Conservation (phyloP, 2,113 vertebrate genomes). For the Pristiophorus japonicus region DNA sequence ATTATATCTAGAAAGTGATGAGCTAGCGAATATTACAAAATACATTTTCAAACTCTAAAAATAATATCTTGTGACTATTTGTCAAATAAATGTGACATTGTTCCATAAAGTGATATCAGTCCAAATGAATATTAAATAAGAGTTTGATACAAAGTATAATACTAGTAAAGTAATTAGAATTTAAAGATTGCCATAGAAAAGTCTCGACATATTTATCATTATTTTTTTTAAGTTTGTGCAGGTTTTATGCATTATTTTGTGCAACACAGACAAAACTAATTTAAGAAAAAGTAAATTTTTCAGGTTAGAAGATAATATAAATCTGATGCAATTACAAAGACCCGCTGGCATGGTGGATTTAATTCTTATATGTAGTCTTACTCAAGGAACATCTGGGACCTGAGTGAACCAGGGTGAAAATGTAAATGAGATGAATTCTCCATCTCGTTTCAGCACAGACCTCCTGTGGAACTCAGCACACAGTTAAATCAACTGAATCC, state of each 20-base stretch:
- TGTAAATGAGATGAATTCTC: neutral
- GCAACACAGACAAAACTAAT: neutral
- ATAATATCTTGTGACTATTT: neutral
- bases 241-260: neutral
- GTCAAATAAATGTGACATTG: neutral
- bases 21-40: neutral
- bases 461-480: constrained; percentile 4
- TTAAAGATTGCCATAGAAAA: neutral
- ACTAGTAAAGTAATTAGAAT: constrained; percentile 22
- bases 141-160: neutral
- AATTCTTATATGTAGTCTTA: neutral
- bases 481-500: constrained; percentile 9
- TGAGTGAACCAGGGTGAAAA: neutral
- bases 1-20: neutral
- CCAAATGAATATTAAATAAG: constrained; percentile 28
- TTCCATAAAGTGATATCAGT: neutral
- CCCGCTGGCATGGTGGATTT: neutral
- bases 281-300: neutral
- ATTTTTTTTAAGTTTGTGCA: neutral
- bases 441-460: neutral
- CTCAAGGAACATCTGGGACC: neutral
- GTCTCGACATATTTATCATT: neutral
- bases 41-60: neutral
- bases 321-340: neutral
- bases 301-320: constrained; percentile 1